Conservation (phyloP, 1,140 invertebrate species). For the Arctopsyche grandis region DNA sequence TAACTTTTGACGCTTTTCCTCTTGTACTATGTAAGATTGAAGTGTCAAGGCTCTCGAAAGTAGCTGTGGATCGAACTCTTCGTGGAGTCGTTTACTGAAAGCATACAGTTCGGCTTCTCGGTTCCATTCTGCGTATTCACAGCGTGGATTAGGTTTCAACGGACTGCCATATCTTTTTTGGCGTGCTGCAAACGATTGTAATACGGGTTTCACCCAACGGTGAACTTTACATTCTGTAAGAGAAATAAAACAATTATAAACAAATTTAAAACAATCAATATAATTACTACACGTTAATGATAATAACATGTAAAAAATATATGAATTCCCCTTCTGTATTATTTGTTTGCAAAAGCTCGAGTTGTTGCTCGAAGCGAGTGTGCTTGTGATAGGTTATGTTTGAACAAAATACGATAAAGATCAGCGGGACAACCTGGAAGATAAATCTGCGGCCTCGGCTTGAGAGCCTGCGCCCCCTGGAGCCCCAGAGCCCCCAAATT, state of each 20-base stretch:
- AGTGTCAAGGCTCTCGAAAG: slow-evolving; percentile 83
- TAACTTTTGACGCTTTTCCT: slow-evolving; percentile 74
- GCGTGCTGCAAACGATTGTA: slow-evolving; percentile 4
- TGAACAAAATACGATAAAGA: too few species aligned
- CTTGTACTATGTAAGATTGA: slow-evolving; percentile 79
- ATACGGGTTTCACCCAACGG: slow-evolving; percentile 36
- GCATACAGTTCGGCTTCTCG: slow-evolving; percentile 88
- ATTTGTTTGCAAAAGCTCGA: too few species aligned
- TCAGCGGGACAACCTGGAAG: too few species aligned
- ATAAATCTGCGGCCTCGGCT: too few species aligned
- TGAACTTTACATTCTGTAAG: slow-evolving; percentile 32
- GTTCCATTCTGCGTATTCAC: slow-evolving; percentile 81
- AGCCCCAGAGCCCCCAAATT: too few species aligned
- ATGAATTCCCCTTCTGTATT: too few species aligned
- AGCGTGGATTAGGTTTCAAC: neutral
- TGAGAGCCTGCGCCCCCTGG: too few species aligned
- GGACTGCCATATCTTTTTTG: neutral
- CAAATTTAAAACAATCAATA: too few species aligned
- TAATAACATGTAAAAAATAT: too few species aligned
- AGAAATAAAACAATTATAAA: neutral
- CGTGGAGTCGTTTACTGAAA: slow-evolving; percentile 86
- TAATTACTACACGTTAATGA: too few species aligned
- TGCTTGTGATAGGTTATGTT: too few species aligned
- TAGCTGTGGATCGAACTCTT: slow-evolving; percentile 78
- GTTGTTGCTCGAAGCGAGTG: too few species aligned